These are phyloP conservation scores for Gallinago solitaria DNA, from an alignment of 2,797 vertebrate genomes.

Conservation along the genomic window DNA sequence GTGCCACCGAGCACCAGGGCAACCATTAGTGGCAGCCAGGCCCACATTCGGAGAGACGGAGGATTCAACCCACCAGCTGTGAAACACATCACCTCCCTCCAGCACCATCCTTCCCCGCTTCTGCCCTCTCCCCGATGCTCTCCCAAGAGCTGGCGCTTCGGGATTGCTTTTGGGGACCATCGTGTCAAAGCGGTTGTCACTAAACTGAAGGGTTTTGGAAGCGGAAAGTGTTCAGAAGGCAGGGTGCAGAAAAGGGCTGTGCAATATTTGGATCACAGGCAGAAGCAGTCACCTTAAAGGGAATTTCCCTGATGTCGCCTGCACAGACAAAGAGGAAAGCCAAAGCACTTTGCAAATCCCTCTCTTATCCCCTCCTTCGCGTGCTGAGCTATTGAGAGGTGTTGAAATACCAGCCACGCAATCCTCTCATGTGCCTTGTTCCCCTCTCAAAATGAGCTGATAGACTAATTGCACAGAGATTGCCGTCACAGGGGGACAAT, in stretches of 20 bases:
- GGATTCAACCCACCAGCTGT: background rate
- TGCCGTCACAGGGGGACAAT: background rate
- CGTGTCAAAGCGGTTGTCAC: background rate
- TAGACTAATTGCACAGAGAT: background rate
- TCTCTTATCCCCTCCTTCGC: background rate
- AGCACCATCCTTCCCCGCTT: background rate
- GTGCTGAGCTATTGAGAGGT: background rate
- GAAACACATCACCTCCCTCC: background rate
- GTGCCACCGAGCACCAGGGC: background rate
- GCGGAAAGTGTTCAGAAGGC: background rate
- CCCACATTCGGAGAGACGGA: background rate
- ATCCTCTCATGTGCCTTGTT: background rate
- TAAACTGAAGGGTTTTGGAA: background rate
- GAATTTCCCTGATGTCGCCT: background rate
- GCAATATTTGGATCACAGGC: background rate
- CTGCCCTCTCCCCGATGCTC: background rate
- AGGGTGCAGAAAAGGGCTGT: background rate
- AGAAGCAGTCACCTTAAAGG: background rate
- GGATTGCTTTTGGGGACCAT: background rate
- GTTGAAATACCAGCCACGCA: background rate
- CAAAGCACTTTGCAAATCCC: background rate
- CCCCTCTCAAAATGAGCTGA: background rate
- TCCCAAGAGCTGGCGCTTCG: background rate
- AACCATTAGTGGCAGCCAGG: background rate
- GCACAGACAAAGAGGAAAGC: background rate